Percentiles rank a stretch among this genome's conserved stretches.
Evolutionary conservation across 2,113 vertebrate species (phyloP).

Genomic region (Pseudorasbora parva): DNA sequence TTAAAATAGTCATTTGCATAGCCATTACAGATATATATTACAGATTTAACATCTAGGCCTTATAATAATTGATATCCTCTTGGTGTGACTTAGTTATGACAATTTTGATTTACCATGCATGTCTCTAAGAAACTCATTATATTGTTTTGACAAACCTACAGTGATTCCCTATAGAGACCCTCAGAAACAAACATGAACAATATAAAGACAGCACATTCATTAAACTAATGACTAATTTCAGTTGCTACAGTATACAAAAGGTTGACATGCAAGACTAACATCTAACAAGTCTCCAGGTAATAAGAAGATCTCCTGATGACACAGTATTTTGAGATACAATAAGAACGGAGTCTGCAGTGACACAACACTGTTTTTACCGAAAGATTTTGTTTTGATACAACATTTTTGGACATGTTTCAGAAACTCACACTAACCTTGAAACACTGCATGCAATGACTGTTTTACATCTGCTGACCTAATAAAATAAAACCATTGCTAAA

Average conservation of each 20-base stretch:
- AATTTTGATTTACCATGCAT: not conserved
- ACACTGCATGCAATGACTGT: not conserved
- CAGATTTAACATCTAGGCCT: not conserved
- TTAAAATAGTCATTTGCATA: not conserved
- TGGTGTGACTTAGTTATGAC: not conserved
- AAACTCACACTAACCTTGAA: not conserved
- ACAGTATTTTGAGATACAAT: not conserved
- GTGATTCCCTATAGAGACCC: slow-evolving; percentile 53
- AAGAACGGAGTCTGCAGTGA: not conserved
- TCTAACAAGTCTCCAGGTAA: slow-evolving; percentile 53
- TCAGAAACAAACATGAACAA: not conserved
- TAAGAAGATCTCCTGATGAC: not conserved
- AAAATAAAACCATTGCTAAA: not conserved
- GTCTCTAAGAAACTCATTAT: slow-evolving; percentile 67
- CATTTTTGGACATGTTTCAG: not conserved
- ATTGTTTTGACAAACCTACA: slow-evolving; percentile 2
- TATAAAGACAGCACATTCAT: slow-evolving; percentile 67
- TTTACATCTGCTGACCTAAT: no score
- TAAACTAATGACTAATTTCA: slow-evolving; percentile 67
- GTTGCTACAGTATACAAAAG: slow-evolving; percentile 58
- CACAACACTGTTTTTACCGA: not conserved
- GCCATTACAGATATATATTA: not conserved
- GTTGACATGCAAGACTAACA: slow-evolving; percentile 26
- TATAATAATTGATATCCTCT: not conserved
- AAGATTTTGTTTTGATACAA: not conserved